These are phyloP conservation scores for Rhinoderma darwinii DNA, from an alignment of 2,113 vertebrate genomes.

Conservation along the genomic window DNA sequence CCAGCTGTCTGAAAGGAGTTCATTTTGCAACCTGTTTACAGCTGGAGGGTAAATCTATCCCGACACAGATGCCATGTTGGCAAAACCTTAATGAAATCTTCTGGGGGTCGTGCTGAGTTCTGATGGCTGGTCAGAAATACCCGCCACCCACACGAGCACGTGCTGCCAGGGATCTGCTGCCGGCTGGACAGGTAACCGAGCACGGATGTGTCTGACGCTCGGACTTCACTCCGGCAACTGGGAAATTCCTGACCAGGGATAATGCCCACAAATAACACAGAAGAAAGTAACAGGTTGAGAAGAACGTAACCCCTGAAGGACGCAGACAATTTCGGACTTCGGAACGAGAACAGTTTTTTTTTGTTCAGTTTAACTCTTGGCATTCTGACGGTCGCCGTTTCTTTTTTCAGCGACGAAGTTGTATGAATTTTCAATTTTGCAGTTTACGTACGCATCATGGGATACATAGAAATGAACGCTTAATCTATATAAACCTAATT, in stretches of 20 bases:
- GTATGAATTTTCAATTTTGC: too few relatives aligned
- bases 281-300: neutral
- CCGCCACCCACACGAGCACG: conserved; percentile 60
- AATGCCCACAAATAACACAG: neutral
- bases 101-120: conserved; percentile 81
- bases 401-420: too few relatives aligned
- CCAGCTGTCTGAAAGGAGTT: conserved; percentile 84
- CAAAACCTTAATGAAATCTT: conserved; percentile 81
- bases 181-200: conserved; percentile 57
- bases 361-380: too few relatives aligned
- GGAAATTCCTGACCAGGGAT: conserved; percentile 21
- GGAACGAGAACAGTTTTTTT: too few relatives aligned
- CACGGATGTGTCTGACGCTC: conserved; percentile 66
- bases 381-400: too few relatives aligned
- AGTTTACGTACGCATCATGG: too few relatives aligned
- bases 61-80: conserved; percentile 75
- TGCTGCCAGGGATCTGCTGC: conserved; percentile 59
- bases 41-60: conserved; percentile 77
- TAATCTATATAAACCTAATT: too few relatives aligned
- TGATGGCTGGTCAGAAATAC: conserved; percentile 68
- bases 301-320: neutral
- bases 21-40: conserved; percentile 85
- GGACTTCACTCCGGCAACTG: conserved; percentile 66
- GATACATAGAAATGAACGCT: too few relatives aligned
- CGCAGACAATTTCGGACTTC: neutral